These are phyloP conservation scores for Vespertilio murinus DNA, from an alignment of 2,797 vertebrate genomes.

Conservation along the genomic window DNA sequence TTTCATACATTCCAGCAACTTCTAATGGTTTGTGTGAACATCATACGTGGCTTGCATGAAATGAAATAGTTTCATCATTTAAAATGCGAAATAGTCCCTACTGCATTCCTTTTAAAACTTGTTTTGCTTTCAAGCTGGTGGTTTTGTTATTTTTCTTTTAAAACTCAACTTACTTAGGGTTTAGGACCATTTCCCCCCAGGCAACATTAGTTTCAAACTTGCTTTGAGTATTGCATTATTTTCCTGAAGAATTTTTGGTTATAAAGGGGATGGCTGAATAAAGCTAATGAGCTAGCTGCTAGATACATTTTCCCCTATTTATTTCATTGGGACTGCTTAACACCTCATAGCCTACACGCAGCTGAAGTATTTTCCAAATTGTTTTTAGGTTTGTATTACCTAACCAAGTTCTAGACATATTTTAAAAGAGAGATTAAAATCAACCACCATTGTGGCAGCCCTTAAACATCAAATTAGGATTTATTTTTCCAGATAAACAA, in stretches of 20 bases:
- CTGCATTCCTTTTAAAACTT: constrained; percentile 28
- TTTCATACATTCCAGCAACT: constrained; percentile 31
- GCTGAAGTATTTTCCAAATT: constrained; percentile 8
- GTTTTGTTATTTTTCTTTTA: constrained; percentile 44
- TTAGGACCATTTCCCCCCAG: not conserved
- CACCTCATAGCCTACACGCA: not conserved
- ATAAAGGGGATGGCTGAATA: not conserved
- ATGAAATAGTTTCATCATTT: constrained; percentile 42
- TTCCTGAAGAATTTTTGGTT: constrained; percentile 35
- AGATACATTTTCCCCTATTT: not conserved
- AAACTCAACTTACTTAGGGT: not conserved
- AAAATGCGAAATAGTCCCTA: not conserved
- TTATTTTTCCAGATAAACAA: not conserved
- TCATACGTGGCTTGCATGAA: not conserved
- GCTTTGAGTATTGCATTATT: not conserved
- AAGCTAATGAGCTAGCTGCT: not conserved
- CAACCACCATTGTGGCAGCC: not conserved
- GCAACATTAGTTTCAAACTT: constrained; percentile 7
- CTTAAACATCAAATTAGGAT: not conserved
- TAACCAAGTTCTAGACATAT: not conserved
- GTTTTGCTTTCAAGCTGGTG: constrained; percentile 39
- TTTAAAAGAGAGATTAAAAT: not conserved
- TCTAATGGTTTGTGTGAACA: constrained; percentile 6
- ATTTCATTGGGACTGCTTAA: constrained; percentile 3
- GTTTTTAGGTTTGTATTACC: constrained; percentile 7